phyloP scores from a whole-genome alignment of 2,113 vertebrate genomes.

The Dunckerocampus dactyliophorus region DNA sequence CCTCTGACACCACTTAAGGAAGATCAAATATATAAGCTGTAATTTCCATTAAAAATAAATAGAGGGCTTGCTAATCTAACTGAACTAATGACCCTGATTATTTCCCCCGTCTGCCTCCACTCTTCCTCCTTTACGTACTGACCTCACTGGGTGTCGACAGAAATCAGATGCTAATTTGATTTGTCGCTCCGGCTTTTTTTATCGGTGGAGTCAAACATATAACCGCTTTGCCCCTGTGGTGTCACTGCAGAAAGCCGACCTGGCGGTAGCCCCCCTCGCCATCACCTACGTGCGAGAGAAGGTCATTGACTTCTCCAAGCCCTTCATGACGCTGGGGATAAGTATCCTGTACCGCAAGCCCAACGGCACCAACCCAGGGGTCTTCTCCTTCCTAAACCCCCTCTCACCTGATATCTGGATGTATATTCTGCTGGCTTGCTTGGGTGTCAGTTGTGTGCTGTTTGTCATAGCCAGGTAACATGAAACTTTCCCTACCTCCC shows the following conservation, averaged over 20 bases:
- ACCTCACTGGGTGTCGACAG: slow-evolving; percentile 30
- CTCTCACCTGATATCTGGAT: slow-evolving; percentile 99
- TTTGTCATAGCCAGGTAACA: slow-evolving; percentile 99
- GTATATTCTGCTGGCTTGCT: slow-evolving; percentile 99
- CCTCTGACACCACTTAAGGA: slow-evolving; percentile 31
- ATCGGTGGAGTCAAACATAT: slow-evolving; percentile 41
- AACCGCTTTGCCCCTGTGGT: slow-evolving; percentile 33
- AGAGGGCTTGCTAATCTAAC: slow-evolving; percentile 27
- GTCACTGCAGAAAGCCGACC: slow-evolving; percentile 88
- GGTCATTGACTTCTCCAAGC: slow-evolving; percentile 99
- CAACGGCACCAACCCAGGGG: slow-evolving; percentile 90
- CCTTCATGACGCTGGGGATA: slow-evolving; percentile 92
- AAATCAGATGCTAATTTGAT: slow-evolving; percentile 60
- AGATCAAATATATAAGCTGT: slow-evolving; percentile 33
- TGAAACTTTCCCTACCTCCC: slow-evolving; percentile 75
- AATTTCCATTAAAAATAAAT: slow-evolving; percentile 36
- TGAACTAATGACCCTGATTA: slow-evolving; percentile 34
- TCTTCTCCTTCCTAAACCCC: slow-evolving; percentile 99
- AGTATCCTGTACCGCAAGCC: slow-evolving; percentile 98
- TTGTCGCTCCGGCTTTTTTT: slow-evolving; percentile 32
- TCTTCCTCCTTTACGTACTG: slow-evolving; percentile 29
- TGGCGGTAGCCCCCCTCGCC: slow-evolving; percentile 94
- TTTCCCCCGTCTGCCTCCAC: slow-evolving; percentile 18
- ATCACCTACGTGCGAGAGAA: slow-evolving; percentile 97
- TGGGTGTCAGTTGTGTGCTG: slow-evolving; percentile 99